A percentile compares a stretch with the other conserved stretches of the same genome.
These are phyloP conservation scores for Varanus komodoensis DNA, from an alignment of 2,113 vertebrate genomes.

Conservation along the genomic window DNA sequence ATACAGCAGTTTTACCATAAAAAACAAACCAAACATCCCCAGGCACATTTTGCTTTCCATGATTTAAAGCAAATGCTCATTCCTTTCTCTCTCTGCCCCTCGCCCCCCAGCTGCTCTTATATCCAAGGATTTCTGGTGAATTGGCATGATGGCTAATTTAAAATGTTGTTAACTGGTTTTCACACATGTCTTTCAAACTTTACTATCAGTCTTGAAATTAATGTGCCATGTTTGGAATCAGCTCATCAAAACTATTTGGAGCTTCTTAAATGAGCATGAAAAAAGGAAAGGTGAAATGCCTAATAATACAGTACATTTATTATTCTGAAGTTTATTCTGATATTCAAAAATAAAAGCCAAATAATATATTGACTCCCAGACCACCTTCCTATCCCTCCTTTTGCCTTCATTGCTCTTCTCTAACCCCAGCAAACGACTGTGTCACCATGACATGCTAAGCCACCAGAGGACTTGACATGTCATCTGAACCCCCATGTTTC, in stretches of 20 bases:
- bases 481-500: too few species aligned
- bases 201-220: constrained; percentile 9
- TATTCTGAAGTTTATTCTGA: not conserved
- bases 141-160: not conserved
- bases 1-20: not conserved
- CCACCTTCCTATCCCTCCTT: not conserved
- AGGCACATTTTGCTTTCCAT: not conserved
- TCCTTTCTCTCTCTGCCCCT: not conserved
- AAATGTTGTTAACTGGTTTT: constrained; percentile 1
- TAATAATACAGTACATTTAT: not conserved
- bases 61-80: not conserved
- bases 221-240: not conserved
- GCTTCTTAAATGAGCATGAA: not conserved
- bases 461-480: too few species aligned
- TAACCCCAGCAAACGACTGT: not conserved
- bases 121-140: not conserved
- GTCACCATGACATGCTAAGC: not conserved
- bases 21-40: not conserved
- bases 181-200: constrained; percentile 6
- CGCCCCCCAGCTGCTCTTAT: not conserved
- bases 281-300: not conserved
- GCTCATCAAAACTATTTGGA: constrained; percentile 7
- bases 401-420: not conserved
- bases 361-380: not conserved
- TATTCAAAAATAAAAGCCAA: not conserved